These are phyloP conservation scores for Poecilobothrus nobilitatus DNA, from an alignment of 2,888 invertebrate species.

Conservation along the genomic window DNA sequence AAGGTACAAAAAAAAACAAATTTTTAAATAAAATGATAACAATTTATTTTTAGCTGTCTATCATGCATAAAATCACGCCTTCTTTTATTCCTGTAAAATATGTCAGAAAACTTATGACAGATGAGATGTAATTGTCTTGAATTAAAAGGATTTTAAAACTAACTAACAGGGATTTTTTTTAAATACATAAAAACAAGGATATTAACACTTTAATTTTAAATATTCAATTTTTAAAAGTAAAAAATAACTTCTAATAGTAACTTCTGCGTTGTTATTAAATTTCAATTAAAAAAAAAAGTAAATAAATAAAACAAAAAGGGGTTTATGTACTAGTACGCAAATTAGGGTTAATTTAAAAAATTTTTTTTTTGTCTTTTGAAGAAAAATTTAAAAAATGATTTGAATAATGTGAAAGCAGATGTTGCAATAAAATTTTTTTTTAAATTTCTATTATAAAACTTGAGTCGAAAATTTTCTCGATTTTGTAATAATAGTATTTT, in stretches of 20 bases:
- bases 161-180: too few relatives aligned
- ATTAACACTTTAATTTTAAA: neutral
- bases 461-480: too few relatives aligned
- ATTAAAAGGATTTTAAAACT: neutral
- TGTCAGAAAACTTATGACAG: neutral
- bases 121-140: neutral
- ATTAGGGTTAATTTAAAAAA: constrained; percentile 20
- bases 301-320: neutral
- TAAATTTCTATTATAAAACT: too few relatives aligned
- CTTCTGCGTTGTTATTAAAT: neutral
- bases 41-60: neutral
- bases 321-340: constrained; percentile 14
- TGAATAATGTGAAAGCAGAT: constrained; percentile 19
- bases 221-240: neutral
- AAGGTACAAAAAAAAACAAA: neutral
- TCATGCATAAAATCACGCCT: neutral
- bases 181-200: neutral
- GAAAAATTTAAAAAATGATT: constrained; percentile 17
- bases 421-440: neutral
- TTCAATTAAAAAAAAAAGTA: neutral
- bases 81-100: neutral
- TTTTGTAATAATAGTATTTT: too few relatives aligned
- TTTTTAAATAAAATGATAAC: too few relatives aligned
- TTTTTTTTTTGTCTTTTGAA: neutral
- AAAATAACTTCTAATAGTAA: neutral